A percentile compares a stretch with the other conserved stretches of the same genome.
Conservation (phyloP, 2,113 vertebrate genomes). For the Heliornis fulica region DNA sequence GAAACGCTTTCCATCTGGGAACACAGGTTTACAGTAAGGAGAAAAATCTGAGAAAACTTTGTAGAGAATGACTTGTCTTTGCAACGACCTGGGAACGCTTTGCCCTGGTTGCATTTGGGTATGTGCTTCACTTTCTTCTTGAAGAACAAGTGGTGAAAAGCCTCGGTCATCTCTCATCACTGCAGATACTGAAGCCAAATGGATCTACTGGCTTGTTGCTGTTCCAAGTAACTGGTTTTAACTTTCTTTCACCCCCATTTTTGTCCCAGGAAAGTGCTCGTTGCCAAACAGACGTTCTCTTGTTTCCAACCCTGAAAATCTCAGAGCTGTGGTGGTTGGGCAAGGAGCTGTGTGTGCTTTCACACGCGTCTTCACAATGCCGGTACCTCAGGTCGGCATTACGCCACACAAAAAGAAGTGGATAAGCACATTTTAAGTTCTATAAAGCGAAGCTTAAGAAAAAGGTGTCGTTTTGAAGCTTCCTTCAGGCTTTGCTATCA, state of each 20-base stretch:
- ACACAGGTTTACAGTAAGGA: neutral
- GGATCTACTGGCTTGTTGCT: neutral
- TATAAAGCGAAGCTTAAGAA: neutral
- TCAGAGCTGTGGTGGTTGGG: neutral
- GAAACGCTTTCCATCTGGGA: neutral
- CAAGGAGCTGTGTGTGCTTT: rapidly evolving
- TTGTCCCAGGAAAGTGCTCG: too few species aligned
- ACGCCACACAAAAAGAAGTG: neutral
- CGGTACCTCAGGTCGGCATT: neutral
- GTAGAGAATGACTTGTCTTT: neutral
- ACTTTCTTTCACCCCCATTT: neutral
- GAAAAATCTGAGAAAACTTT: neutral
- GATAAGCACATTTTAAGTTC: neutral
- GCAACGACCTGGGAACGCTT: neutral
- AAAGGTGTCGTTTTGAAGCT: neutral
- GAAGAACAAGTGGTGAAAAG: neutral
- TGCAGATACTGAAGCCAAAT: neutral
- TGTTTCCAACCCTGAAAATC: neutral
- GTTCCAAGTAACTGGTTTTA: neutral
- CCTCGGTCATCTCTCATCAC: neutral
- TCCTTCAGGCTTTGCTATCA: neutral
- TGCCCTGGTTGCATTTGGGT: neutral
- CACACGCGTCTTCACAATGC: neutral
- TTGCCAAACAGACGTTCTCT: neutral
- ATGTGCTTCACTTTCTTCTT: neutral